Percentiles rank a stretch among this genome's conserved stretches.
phyloP scores from a whole-genome alignment of 2,113 vertebrate species.

The Pteropus alecto region DNA sequence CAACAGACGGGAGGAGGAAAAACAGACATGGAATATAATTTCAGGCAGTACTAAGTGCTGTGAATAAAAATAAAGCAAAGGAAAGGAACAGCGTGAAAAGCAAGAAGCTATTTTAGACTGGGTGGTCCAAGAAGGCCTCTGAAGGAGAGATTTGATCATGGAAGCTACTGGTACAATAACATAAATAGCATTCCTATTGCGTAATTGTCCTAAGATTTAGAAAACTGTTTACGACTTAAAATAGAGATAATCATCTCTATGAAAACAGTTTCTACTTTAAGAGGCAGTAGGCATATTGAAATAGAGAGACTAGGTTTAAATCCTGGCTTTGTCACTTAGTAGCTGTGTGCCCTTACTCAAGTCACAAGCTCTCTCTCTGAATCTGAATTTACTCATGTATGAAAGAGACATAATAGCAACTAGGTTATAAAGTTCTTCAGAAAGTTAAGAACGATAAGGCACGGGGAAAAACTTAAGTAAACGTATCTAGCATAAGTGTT shows the following conservation, averaged over 20 bases:
- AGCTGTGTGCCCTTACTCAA: not conserved
- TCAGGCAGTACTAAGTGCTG: not conserved
- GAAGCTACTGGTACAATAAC: not conserved
- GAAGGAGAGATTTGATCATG: not conserved
- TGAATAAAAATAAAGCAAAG: not conserved
- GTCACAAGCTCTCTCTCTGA: not conserved
- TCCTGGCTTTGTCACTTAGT: not conserved
- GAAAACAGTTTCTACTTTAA: not conserved
- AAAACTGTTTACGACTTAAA: constrained; percentile 39
- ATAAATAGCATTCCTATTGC: not conserved
- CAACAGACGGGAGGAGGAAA: not conserved
- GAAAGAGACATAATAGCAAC: not conserved
- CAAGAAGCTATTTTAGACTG: not conserved
- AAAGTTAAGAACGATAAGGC: not conserved
- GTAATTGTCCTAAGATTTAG: not conserved
- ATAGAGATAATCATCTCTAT: not conserved
- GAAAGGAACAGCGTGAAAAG: not conserved
- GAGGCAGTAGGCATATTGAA: not conserved
- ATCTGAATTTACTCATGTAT: not conserved
- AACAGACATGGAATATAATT: not conserved
- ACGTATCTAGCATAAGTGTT: rapidly evolving
- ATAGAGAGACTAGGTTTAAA: not conserved
- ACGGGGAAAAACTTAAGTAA: not conserved
- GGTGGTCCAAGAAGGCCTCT: not conserved
- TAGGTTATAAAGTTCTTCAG: not conserved